Percentiles rank a stretch among this genome's conserved stretches.
phyloP scores from a whole-genome alignment of 2,888 invertebrate genomes.

The Ganaspis brasiliensis region DNA sequence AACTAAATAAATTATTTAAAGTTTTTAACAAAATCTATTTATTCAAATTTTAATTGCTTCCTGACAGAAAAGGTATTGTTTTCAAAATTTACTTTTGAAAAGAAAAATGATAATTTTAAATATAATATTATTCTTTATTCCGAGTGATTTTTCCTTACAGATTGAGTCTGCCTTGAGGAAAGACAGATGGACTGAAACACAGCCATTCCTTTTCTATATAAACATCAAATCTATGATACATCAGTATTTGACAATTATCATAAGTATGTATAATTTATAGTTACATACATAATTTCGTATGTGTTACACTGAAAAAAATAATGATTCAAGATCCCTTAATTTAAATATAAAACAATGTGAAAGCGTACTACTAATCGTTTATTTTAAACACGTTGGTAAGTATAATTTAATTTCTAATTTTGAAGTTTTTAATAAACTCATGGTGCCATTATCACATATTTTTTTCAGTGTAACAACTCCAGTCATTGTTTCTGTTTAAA shows the following conservation, averaged over 20 bases:
- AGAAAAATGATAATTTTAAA: slow-evolving; percentile 41
- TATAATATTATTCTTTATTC: slow-evolving; percentile 67
- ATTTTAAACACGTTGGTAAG: slow-evolving; percentile 15
- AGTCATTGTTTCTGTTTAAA: slow-evolving; percentile 27
- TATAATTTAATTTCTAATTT: too few relatives aligned
- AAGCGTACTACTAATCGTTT: too few relatives aligned
- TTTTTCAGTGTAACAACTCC: slow-evolving; percentile 45
- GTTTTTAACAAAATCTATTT: too few relatives aligned
- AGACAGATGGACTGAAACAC: slow-evolving; percentile 55
- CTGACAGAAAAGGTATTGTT: too few relatives aligned
- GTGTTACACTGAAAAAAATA: slow-evolving; percentile 35
- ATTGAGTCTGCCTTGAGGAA: slow-evolving; percentile 43
- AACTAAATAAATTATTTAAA: too few relatives aligned
- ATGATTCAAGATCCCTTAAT: background rate
- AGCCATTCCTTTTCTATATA: slow-evolving; percentile 61
- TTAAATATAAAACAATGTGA: slow-evolving; percentile 21
- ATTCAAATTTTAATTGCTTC: too few relatives aligned
- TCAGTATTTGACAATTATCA: slow-evolving; percentile 47
- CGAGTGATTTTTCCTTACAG: slow-evolving; percentile 62
- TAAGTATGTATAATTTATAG: slow-evolving; percentile 49
- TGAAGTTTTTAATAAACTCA: too few relatives aligned
- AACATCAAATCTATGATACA: slow-evolving; percentile 65
- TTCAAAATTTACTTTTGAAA: background rate
- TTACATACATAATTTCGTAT: slow-evolving; percentile 49
- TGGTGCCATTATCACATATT: too few relatives aligned